Percentiles rank a stretch among this genome's conserved stretches.
Conservation (phyloP, 92 coral and sea anemone genomes). For the Ricordea florida region DNA sequence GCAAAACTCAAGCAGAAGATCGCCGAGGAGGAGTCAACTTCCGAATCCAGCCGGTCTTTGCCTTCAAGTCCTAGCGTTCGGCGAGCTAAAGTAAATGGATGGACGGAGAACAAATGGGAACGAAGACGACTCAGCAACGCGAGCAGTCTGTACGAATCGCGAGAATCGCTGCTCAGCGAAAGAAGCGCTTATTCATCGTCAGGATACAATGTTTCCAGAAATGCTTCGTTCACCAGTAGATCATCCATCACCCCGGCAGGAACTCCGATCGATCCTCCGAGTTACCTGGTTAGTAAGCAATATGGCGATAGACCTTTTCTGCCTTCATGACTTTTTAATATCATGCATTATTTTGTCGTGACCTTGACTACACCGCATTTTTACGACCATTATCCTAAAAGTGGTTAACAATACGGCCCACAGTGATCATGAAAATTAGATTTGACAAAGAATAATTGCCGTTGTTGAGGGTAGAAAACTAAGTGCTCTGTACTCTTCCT, state of each 20-base stretch:
- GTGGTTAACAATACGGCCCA: no score
- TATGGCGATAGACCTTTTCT: background rate
- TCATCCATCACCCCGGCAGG: slow-evolving; percentile 53
- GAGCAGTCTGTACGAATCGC: slow-evolving; percentile 91
- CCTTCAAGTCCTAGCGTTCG: slow-evolving; percentile 83
- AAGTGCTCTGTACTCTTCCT: no score
- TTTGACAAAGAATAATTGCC: no score
- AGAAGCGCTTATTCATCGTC: slow-evolving; percentile 68
- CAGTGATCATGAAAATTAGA: no score
- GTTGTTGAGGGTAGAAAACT: no score
- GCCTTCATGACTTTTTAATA: slow-evolving; percentile 70
- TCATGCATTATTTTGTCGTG: slow-evolving; percentile 75
- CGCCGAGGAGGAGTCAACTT: slow-evolving; percentile 93
- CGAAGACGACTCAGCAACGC: slow-evolving; percentile 91
- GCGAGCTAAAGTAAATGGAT: slow-evolving; percentile 69
- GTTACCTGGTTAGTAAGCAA: slow-evolving; percentile 68
- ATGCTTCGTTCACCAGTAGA: slow-evolving; percentile 75
- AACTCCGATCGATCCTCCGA: slow-evolving; percentile 65
- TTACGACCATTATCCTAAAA: no score
- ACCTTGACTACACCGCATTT: slow-evolving; percentile 44
- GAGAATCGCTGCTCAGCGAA: slow-evolving; percentile 87
- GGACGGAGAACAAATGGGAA: slow-evolving; percentile 96
- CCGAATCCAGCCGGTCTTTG: slow-evolving; percentile 72
- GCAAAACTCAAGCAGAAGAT: slow-evolving; percentile 96
- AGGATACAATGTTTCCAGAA: slow-evolving; percentile 73